Percentiles rank a stretch among this genome's conserved stretches.
These are phyloP conservation scores for Pseudochromis fuscus DNA, from an alignment of 2,797 vertebrate species.

Conservation along the genomic window DNA sequence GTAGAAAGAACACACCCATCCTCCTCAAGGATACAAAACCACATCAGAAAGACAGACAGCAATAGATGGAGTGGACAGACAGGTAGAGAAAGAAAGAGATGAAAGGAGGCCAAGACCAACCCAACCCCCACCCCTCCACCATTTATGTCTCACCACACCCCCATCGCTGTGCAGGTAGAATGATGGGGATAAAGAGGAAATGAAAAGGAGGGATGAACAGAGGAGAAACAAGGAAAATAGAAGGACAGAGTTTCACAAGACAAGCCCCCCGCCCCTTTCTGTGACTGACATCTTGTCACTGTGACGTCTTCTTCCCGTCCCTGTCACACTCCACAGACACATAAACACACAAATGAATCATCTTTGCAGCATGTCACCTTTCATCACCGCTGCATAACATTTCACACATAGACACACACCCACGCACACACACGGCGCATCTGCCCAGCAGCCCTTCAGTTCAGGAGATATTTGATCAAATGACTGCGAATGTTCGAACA, in stretches of 20 bases:
- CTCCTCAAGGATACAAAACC: conserved; percentile 64
- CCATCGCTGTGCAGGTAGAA: conserved; percentile 60
- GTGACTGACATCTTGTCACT: conserved; percentile 98
- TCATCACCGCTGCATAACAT: conserved; percentile 98
- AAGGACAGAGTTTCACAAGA: conserved; percentile 79
- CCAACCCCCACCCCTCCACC: conserved; percentile 77
- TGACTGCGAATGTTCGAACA: conserved; percentile 94
- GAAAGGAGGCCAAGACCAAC: conserved; percentile 61
- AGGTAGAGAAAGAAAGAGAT: conserved; percentile 71
- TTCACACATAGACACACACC: conserved; percentile 80
- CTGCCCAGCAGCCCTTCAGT: conserved; percentile 86
- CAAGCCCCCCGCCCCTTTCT: conserved; percentile 70
- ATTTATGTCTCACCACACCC: conserved; percentile 45
- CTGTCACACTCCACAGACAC: conserved; percentile 79
- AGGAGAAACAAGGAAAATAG: conserved; percentile 73
- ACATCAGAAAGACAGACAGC: conserved; percentile 54
- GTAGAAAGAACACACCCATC: conserved; percentile 52
- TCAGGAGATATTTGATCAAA: conserved; percentile 95
- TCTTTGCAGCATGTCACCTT: conserved; percentile 95
- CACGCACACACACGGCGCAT: conserved; percentile 30
- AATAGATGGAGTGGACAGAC: conserved; percentile 50
- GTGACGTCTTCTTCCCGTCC: conserved; percentile 95
- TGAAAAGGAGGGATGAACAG: conserved; percentile 60
- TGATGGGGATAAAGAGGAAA: conserved; percentile 56
- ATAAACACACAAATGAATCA: conserved; percentile 83